phyloP scores from a whole-genome alignment of 2,797 vertebrate species.

The Picus viridis region DNA sequence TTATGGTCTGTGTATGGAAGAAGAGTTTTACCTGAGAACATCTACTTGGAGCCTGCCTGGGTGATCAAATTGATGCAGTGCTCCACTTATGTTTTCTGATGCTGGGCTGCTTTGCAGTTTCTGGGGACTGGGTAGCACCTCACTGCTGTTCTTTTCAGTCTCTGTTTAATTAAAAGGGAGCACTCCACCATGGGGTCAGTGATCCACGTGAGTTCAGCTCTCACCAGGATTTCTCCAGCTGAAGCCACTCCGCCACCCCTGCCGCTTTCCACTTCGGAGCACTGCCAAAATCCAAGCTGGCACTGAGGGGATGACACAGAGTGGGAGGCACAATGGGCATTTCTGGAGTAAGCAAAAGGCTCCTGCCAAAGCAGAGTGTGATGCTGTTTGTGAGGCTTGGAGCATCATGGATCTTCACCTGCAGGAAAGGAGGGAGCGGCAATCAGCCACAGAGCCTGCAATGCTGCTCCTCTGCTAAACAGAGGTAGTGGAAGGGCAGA shows the following conservation, averaged over 20 bases:
- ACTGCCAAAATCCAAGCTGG: neutral
- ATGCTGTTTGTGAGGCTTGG: neutral
- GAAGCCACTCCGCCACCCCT: neutral
- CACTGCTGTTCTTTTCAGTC: neutral
- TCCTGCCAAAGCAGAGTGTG: neutral
- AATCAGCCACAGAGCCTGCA: neutral
- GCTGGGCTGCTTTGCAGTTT: neutral
- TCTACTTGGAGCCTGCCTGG: rapidly evolving
- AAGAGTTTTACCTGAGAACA: rapidly evolving
- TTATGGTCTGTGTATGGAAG: neutral
- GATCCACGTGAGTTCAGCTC: neutral
- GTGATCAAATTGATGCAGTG: neutral
- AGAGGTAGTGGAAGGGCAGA: neutral
- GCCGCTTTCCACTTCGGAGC: neutral
- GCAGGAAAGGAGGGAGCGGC: rapidly evolving
- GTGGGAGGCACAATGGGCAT: neutral
- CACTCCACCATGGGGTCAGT: neutral
- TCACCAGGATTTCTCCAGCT: neutral
- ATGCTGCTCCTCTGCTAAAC: neutral
- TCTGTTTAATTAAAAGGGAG: slow-evolving; percentile 34
- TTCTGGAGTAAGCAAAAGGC: neutral
- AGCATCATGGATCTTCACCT: neutral
- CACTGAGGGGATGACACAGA: neutral
- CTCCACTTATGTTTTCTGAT: neutral
- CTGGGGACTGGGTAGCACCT: neutral